Evolutionary conservation across 1,140 invertebrate genomes (phyloP).

Genomic region (Wasmannia auropunctata): DNA sequence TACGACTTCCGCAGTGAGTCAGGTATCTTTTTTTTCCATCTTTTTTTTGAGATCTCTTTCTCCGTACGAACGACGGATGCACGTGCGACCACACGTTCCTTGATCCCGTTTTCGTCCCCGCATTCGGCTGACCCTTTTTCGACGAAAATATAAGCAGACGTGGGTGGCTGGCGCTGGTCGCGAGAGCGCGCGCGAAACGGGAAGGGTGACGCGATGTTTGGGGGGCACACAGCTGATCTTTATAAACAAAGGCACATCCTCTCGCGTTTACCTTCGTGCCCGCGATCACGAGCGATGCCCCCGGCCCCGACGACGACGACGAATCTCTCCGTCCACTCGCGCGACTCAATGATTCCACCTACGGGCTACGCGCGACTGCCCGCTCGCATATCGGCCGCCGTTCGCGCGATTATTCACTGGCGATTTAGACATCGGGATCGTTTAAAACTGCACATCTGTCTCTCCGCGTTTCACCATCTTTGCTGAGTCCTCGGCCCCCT

Average conservation of each 20-base stretch:
- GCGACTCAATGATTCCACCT: constrained; percentile 57
- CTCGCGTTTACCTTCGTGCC: constrained; percentile 74
- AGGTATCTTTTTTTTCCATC: not conserved
- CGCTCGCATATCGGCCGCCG: constrained; percentile 77
- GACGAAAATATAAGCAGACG: constrained; percentile 74
- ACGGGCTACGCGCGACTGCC: constrained; percentile 57
- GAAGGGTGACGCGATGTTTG: constrained; percentile 76
- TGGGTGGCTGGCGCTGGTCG: not conserved
- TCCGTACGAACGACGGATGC: not conserved
- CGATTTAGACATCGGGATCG: constrained; percentile 79
- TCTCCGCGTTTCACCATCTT: constrained; percentile 78
- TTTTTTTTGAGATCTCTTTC: not conserved
- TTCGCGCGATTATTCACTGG: constrained; percentile 69
- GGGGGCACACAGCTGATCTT: constrained; percentile 82
- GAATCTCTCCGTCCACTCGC: constrained; percentile 44
- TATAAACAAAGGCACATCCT: constrained; percentile 81
- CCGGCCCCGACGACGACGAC: not conserved
- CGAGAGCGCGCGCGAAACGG: constrained; percentile 59
- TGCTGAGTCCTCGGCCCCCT: not conserved
- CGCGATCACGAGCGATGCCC: constrained; percentile 15
- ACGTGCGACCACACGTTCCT: not conserved
- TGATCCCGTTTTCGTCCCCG: constrained; percentile 32
- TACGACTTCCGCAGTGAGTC: not conserved
- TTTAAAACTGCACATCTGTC: constrained; percentile 73
- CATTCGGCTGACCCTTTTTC: constrained; percentile 68